Base-by-base conservation (phyloP, 2,113 vertebrate genomes). In the Fregata magnificens region DNA sequence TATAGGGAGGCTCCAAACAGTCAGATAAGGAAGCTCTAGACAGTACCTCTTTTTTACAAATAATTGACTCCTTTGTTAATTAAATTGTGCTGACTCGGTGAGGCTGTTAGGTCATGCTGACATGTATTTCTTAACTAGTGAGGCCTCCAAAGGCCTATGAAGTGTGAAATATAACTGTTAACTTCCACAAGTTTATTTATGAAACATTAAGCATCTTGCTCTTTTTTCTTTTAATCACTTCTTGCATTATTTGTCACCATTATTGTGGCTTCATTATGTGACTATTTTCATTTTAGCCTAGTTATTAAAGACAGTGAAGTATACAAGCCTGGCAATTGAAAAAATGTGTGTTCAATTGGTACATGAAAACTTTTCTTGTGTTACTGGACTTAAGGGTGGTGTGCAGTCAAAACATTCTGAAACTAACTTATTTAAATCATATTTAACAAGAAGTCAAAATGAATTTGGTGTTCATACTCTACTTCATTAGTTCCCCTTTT, bases 191-290 rank as follows among this genome's bases (percentile, higher is more conserved):
- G 73, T 91, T 78, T 82, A 80, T 84, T 93, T 95, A 94, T 92
- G 93, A 92, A 91, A 95, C 79, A 82, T 76, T 72, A 88, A 86
- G 53, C 73, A 82, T 67, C 79, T 90, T 90, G n/a, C 83, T 87
- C 76, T 91, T 94, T 90, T 86, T 59, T 45, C 80, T 90, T 95
- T 97, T 95, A 94, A 92, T 95, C 32, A 89, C 59, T 47, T 86
- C 86, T 86, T 90, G 44, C 50, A 58, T 67, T 42, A 85, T 92
- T 95, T 96, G 61, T 88, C 94, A 55, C 52, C 55, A 36, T 88
- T 79, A 76, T 70, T 92, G 61, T 87, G 90, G n/a, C 45, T n/a
- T 95, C 82, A 44, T 90, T 78, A 55, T 95, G 55, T 89, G 94
- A 85, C 86, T 86, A 40, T 18, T 56, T 52, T 52, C 77, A 52